A percentile compares a stretch with the other conserved stretches of the same genome.
phyloP scores from a whole-genome alignment of 2,888 invertebrate genomes.

The Lomographa bimaculata region DNA sequence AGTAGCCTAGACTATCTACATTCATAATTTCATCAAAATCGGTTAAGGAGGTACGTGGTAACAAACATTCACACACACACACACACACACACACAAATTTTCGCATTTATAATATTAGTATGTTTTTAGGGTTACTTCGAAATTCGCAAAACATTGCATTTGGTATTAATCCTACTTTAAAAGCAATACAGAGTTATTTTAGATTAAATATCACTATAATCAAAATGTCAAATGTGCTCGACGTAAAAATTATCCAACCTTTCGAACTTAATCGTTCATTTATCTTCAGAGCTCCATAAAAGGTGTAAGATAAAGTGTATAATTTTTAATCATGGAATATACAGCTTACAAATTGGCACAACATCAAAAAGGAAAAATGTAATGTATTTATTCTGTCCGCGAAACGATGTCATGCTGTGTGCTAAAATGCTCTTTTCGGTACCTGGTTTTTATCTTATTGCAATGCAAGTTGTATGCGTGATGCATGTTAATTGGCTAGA shows the following conservation, averaged over 20 bases:
- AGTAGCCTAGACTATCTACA: too few species aligned
- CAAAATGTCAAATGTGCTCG: conserved; percentile 4
- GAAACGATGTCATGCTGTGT: conserved; percentile 35
- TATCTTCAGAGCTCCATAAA: conserved; percentile 4
- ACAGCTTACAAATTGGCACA: conserved; percentile 8
- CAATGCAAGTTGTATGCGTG: not conserved
- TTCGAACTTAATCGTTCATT: conserved; percentile 3
- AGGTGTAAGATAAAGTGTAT: conserved; percentile 4
- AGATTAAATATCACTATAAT: conserved; percentile 9
- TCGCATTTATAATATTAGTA: too few species aligned
- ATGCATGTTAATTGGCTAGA: too few species aligned
- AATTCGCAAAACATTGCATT: too few species aligned
- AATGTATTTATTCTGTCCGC: conserved; percentile 35
- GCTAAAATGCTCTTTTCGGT: conserved; percentile 29
- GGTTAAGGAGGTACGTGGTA: too few species aligned
- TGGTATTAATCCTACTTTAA: too few species aligned
- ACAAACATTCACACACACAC: too few species aligned
- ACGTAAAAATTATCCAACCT: conserved; percentile 7
- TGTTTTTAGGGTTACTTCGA: too few species aligned
- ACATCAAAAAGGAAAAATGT: conserved; percentile 19
- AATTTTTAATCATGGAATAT: not conserved
- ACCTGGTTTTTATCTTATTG: conserved; percentile 1
- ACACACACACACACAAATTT: too few species aligned
- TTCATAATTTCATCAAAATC: too few species aligned
- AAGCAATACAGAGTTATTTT: conserved; percentile 7